Evolutionary conservation across 35 echinoderm and acorn worm species (phyloP).

Genomic region (Ophiothrix spiculata): DNA sequence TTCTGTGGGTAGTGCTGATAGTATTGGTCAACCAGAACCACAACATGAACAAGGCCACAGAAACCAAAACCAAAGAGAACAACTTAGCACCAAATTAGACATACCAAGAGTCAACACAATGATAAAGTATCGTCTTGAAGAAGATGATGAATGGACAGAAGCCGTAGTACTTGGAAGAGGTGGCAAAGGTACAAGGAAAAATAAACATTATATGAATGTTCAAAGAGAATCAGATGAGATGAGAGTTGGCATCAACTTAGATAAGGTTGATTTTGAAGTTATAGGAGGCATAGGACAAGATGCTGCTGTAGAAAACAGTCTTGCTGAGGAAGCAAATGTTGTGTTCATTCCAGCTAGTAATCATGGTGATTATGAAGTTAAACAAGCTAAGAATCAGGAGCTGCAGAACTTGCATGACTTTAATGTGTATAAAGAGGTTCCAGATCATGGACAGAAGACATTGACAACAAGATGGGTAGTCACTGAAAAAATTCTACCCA

Average conservation of each 20-base stretch:
- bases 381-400: conserved; percentile 5
- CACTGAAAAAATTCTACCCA: conserved; percentile 18
- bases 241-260: not conserved
- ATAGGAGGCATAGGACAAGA: not conserved
- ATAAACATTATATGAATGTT: not conserved
- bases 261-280: conserved; percentile 1
- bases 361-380: not conserved
- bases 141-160: conserved; percentile 14
- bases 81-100: not conserved
- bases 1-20: not conserved
- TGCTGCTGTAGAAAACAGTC: not conserved
- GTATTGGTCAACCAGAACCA: not conserved
- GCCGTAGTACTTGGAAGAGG: conserved; percentile 1
- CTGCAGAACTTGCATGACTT: conserved; percentile 42
- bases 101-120: not conserved
- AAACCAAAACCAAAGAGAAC: not conserved
- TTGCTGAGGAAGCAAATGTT: not conserved
- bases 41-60: not conserved
- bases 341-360: not conserved
- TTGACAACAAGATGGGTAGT: conserved; percentile 31
- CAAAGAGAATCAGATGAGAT: not conserved
- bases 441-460: conserved; percentile 1
- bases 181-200: conserved; percentile 12
- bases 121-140: not conserved
- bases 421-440: conserved; percentile 33